Conservation (phyloP, 1,140 invertebrate species). For the Brachionus asplanchnoidis region DNA sequence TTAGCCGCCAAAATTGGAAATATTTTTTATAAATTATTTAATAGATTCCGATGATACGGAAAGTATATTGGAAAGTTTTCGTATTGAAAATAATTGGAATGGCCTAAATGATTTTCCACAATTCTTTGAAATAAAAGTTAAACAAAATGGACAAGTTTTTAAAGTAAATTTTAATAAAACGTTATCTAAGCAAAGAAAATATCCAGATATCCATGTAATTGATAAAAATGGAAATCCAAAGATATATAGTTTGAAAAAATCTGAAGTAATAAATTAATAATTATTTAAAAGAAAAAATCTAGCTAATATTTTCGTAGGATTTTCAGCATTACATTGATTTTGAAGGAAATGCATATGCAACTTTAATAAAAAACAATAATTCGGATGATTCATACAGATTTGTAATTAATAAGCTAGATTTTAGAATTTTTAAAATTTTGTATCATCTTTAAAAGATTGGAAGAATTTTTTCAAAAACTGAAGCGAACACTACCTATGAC, state of each 20-base stretch:
- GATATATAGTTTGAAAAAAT: not conserved
- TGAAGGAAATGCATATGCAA: not conserved
- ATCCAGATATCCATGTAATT: not conserved
- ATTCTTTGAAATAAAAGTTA: not conserved
- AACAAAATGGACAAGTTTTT: not conserved
- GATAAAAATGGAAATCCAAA: slow-evolving; percentile 6
- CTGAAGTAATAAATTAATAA: not conserved
- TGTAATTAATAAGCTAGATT: not conserved
- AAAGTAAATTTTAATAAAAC: not conserved
- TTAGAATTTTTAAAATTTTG: not conserved
- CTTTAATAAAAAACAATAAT: not conserved
- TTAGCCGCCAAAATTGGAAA: not conserved
- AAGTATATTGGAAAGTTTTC: not conserved
- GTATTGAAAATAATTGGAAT: not conserved
- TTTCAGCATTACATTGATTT: not conserved
- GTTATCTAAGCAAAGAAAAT: not conserved
- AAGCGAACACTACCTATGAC: not conserved
- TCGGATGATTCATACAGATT: not conserved
- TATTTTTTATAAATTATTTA: not conserved
- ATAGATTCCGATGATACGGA: not conserved
- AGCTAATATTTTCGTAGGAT: not conserved
- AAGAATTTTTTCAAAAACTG: not conserved
- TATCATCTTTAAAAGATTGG: not conserved
- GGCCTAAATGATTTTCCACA: not conserved
- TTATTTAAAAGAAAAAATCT: not conserved